These are phyloP conservation scores for Takifugu flavidus DNA, from an alignment of 2,113 vertebrate genomes.

Conservation along the genomic window DNA sequence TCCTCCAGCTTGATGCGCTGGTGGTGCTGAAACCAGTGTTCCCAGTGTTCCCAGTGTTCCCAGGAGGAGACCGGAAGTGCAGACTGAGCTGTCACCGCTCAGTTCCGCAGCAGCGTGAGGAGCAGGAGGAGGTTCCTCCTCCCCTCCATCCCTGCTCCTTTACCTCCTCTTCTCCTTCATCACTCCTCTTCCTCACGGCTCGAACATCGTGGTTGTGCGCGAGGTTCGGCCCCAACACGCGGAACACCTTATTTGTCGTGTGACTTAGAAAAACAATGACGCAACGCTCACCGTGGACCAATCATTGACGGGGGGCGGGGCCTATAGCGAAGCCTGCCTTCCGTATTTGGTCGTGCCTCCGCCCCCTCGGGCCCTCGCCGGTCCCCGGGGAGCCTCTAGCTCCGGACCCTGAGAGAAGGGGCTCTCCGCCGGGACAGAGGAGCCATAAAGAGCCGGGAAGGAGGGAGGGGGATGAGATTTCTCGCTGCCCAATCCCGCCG, in stretches of 20 bases:
- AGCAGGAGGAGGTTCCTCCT: neutral
- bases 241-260: conserved; percentile 53
- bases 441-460: conserved; percentile 70
- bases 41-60: conserved; percentile 30
- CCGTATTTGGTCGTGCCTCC: conserved; percentile 64
- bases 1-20: conserved; percentile 27
- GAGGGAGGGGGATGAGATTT: conserved; percentile 71
- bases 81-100: conserved; percentile 27
- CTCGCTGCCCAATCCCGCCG: conserved; percentile 74
- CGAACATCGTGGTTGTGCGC: conserved; percentile 5
- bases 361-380: conserved; percentile 51
- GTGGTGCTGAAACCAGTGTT: conserved; percentile 27
- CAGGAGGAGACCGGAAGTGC: conserved; percentile 11
- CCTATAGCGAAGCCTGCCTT: conserved; percentile 46
- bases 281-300: conserved; percentile 44
- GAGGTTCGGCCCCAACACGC: conserved; percentile 32
- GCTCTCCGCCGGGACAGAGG: conserved; percentile 76
- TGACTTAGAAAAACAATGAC: conserved; percentile 53
- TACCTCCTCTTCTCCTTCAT: neutral
- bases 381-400: conserved; percentile 65
- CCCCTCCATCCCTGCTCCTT: too few species aligned
- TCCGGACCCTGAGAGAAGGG: conserved; percentile 73
- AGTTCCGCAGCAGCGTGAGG: conserved; percentile 9
- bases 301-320: conserved; percentile 38
- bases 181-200: neutral